These are phyloP conservation scores for Drosophila mauritiana DNA, from an alignment of 1,140 invertebrate genomes.

Conservation along the genomic window DNA sequence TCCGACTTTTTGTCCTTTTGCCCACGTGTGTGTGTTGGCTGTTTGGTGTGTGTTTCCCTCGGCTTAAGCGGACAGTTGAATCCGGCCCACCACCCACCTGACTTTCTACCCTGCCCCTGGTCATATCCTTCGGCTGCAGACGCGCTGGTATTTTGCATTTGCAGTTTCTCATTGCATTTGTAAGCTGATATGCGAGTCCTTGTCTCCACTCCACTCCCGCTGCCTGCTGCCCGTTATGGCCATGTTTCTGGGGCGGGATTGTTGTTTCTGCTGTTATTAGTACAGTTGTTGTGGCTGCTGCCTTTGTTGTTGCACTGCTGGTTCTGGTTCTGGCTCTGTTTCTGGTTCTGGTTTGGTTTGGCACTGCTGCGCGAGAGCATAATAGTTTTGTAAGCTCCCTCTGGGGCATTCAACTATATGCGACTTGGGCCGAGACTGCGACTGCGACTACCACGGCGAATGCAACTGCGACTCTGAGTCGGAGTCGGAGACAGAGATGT, in stretches of 20 bases:
- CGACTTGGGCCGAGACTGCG: slow-evolving; percentile 26
- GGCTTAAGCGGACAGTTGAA: slow-evolving; percentile 69
- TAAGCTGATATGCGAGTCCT: slow-evolving; percentile 51
- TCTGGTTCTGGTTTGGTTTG: slow-evolving; percentile 41
- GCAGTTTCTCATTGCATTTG: slow-evolving; percentile 70
- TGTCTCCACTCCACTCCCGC: slow-evolving; percentile 5
- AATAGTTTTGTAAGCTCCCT: slow-evolving; percentile 83
- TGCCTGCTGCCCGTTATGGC: slow-evolving; percentile 7
- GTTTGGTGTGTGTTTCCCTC: slow-evolving; percentile 21
- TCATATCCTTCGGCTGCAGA: slow-evolving; percentile 40
- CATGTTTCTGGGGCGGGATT: slow-evolving; percentile 36
- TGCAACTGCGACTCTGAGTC: slow-evolving; percentile 19
- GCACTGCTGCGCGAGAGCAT: slow-evolving; percentile 68
- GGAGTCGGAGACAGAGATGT: slow-evolving; percentile 55
- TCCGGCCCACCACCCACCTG: slow-evolving; percentile 19
- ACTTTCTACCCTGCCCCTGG: background rate
- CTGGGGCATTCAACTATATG: slow-evolving; percentile 77
- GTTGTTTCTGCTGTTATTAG: slow-evolving; percentile 76
- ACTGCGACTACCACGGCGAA: background rate
- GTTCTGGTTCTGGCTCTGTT: background rate
- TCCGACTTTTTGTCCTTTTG: slow-evolving; percentile 63
- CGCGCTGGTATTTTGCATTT: slow-evolving; percentile 74
- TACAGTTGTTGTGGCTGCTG: slow-evolving; percentile 59
- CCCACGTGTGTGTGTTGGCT: slow-evolving; percentile 18
- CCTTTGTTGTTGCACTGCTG: slow-evolving; percentile 41